A percentile compares a stretch with the other conserved stretches of the same genome.
phyloP scores from a whole-genome alignment of 2,797 vertebrate species.

The Alauda arvensis region DNA sequence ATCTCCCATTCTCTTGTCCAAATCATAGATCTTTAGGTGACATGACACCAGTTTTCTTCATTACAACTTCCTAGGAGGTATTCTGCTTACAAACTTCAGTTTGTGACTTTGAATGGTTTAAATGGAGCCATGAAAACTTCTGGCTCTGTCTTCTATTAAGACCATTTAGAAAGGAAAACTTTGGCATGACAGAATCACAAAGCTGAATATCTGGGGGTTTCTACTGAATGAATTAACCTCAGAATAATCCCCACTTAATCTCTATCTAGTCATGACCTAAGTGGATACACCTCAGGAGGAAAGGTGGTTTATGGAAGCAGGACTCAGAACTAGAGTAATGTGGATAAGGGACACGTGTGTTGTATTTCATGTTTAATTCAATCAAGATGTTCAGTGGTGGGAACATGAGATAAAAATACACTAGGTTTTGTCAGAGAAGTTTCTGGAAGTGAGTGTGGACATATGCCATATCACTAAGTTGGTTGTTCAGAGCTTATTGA shows the following conservation, averaged over 20 bases:
- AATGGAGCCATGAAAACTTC: not conserved
- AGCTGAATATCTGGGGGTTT: not conserved
- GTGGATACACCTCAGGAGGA: not conserved
- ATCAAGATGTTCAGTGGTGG: not conserved
- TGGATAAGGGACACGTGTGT: not conserved
- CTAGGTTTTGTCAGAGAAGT: not conserved
- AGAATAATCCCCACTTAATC: slow-evolving; percentile 24
- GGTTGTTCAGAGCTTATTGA: not conserved
- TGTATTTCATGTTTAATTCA: slow-evolving; percentile 8
- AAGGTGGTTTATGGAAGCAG: not conserved
- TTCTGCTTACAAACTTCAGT: not conserved
- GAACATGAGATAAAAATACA: not conserved
- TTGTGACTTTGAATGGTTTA: not conserved
- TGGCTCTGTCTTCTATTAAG: not conserved
- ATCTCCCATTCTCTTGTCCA: not conserved
- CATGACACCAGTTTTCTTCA: not conserved
- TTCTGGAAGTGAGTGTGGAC: not conserved
- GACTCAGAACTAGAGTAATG: not conserved
- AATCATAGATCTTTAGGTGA: not conserved
- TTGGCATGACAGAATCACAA: not conserved
- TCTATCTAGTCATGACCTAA: not conserved
- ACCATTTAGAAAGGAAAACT: not conserved
- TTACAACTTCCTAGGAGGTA: not conserved
- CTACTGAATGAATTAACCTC: slow-evolving; percentile 17
- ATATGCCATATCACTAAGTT: not conserved